Evolutionary conservation across 2,888 invertebrate species (phyloP).

Genomic region (Sipha maydis): DNA sequence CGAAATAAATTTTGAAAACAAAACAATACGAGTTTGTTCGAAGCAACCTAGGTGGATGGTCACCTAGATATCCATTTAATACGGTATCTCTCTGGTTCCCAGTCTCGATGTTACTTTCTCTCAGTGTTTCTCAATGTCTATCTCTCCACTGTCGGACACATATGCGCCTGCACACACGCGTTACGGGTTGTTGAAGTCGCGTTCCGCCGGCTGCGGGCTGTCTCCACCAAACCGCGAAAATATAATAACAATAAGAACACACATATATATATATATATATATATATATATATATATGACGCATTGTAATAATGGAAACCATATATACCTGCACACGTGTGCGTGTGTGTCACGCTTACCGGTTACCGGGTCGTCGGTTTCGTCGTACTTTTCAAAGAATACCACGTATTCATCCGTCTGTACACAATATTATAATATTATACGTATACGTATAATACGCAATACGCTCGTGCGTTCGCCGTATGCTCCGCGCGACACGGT

Average conservation of each 20-base stretch:
- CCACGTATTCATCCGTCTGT: not conserved
- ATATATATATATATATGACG: not conserved
- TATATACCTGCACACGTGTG: slow-evolving; percentile 6
- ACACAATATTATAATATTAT: not conserved
- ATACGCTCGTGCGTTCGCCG: not conserved
- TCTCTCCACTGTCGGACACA: not conserved
- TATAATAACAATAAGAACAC: slow-evolving; percentile 30
- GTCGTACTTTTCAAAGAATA: not conserved
- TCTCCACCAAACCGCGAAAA: slow-evolving; percentile 52
- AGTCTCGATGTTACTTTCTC: not conserved
- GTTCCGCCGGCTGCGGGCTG: slow-evolving; percentile 42
- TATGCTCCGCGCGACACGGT: slow-evolving; percentile 21
- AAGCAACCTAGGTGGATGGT: too few relatives aligned
- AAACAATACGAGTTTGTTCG: too few relatives aligned
- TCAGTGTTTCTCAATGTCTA: not conserved
- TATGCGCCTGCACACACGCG: not conserved
- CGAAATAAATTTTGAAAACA: too few relatives aligned
- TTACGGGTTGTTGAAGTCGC: slow-evolving; percentile 50
- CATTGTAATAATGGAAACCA: not conserved
- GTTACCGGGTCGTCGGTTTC: slow-evolving; percentile 23
- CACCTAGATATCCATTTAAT: too few relatives aligned
- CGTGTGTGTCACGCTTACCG: slow-evolving; percentile 47
- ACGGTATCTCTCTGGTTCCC: too few relatives aligned
- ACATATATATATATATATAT: not conserved
- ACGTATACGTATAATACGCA: not conserved